Base-by-base conservation (phyloP, 2,888 invertebrate genomes). In the Glyphotaelius pellucidus region DNA sequence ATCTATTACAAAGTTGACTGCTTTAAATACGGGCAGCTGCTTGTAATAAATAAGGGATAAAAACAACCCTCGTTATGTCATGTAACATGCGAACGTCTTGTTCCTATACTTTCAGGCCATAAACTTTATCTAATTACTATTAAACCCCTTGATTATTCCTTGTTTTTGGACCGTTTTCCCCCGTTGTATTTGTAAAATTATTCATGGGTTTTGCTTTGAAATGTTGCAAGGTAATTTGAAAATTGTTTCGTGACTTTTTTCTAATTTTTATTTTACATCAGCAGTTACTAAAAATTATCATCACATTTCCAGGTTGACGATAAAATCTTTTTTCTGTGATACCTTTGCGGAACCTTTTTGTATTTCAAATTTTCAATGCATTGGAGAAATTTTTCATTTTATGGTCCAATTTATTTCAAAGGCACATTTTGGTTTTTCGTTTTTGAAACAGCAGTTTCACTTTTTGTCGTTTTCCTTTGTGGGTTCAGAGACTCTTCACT, bases 61-160 rank as follows among this genome's bases (percentile, higher is more conserved):
- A 47, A 67, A 67, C n/a, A n/a, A 67, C 67, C 67, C 67, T 67
- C 67, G 67, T 67, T 67, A n/a, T 67, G 67, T 67, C 67, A 67
- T 67, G 67, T 67, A 67, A 67, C 67, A 67, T 67, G 67, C 67
- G 67, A 67, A n/a, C 67, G 67, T 67, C 67, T 67, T 67, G 67
- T 67, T 67, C 67, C 67, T 67, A 67, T 83, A 83, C 38, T 83
- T 83, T 83, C 38, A 38, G 83, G 83, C 12, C 83, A 38, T 38
- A 83, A 86, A 86, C 38, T 86, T 86, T 86, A 30, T 30, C 30
- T 86, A 86, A 86, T 86, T 42, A 86, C 47, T 86, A 15, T 42
- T 85, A n/a, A 86, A 30, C n/a, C 86, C 30, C n/a, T 86, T 47
- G 38, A 83, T 83, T 83, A 83, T 83, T 83, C 25, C 25, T 35